A percentile compares a stretch with the other conserved stretches of the same genome.
These are phyloP conservation scores for Indicator indicator DNA, from an alignment of 2,113 vertebrate genomes.

Conservation along the genomic window DNA sequence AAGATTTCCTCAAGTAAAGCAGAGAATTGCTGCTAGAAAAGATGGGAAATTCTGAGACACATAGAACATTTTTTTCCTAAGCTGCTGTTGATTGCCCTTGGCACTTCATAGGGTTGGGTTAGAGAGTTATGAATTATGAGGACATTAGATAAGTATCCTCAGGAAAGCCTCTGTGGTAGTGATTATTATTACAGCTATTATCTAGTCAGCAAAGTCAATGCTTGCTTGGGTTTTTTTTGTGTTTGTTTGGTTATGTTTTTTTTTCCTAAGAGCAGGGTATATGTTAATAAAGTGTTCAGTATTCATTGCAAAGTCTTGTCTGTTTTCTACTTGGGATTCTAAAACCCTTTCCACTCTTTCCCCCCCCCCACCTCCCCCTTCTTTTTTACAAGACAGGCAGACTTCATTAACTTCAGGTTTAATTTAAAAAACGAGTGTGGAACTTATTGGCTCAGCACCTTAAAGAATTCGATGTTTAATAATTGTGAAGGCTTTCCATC, in stretches of 20 bases:
- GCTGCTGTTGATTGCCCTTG: slow-evolving; percentile 37
- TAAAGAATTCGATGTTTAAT: slow-evolving; percentile 78
- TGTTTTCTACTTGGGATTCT: slow-evolving; percentile 72
- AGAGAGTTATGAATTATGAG: slow-evolving; percentile 44
- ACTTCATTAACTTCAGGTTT: slow-evolving; percentile 82
- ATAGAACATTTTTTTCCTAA: background rate
- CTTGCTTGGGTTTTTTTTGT: slow-evolving; percentile 4
- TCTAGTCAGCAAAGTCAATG: slow-evolving; percentile 69
- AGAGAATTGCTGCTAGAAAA: background rate
- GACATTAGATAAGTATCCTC: slow-evolving; percentile 50
- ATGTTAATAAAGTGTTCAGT: slow-evolving; percentile 73
- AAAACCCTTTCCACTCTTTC: slow-evolving; percentile 51
- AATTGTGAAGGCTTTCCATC: slow-evolving; percentile 79
- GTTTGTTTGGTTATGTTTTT: no score
- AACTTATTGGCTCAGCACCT: slow-evolving; percentile 78
- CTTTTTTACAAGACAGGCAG: slow-evolving; percentile 63
- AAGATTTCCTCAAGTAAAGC: background rate
- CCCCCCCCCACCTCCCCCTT: background rate
- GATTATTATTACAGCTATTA: slow-evolving; percentile 61
- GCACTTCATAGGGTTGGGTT: background rate
- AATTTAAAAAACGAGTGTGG: slow-evolving; percentile 73
- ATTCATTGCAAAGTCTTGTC: slow-evolving; percentile 73
- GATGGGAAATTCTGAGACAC: background rate
- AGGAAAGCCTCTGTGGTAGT: slow-evolving; percentile 43
- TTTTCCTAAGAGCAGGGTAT: background rate